phyloP scores from a whole-genome alignment of 2,113 vertebrate genomes.

The Rhinolophus sinicus region DNA sequence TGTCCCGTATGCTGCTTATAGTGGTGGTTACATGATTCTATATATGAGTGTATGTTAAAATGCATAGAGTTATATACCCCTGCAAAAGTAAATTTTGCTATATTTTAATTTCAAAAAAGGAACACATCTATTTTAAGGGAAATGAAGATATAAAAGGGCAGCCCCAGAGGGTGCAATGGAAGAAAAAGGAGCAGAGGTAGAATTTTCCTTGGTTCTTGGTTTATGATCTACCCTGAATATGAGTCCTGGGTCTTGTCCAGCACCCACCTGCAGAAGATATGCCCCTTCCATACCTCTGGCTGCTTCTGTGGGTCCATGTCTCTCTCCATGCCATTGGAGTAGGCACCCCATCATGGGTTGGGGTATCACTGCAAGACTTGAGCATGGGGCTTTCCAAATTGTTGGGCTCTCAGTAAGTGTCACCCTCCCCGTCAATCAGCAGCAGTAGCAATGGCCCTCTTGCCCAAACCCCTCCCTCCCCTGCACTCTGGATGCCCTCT shows the following conservation, averaged over 20 bases:
- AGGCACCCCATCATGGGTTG: background rate
- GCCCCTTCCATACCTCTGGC: background rate
- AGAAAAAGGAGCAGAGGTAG: background rate
- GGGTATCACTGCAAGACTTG: background rate
- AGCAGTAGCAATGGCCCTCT: background rate
- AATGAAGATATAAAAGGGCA: background rate
- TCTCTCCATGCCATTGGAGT: background rate
- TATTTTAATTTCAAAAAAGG: background rate
- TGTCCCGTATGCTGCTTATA: background rate
- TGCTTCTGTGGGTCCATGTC: background rate
- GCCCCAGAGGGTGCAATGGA: background rate
- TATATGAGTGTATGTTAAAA: background rate
- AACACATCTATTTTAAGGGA: background rate
- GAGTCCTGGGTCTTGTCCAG: background rate
- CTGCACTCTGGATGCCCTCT: conserved; percentile 54
- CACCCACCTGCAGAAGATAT: background rate
- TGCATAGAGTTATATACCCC: background rate
- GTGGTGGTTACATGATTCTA: too few species aligned
- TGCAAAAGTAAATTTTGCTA: background rate
- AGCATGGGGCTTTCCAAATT: background rate
- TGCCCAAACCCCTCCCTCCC: background rate
- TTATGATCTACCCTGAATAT: background rate
- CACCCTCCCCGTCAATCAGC: background rate
- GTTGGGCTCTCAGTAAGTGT: background rate
- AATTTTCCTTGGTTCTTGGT: background rate